Base-by-base conservation (phyloP, 2,113 vertebrate species). In the Cacatua alba region DNA sequence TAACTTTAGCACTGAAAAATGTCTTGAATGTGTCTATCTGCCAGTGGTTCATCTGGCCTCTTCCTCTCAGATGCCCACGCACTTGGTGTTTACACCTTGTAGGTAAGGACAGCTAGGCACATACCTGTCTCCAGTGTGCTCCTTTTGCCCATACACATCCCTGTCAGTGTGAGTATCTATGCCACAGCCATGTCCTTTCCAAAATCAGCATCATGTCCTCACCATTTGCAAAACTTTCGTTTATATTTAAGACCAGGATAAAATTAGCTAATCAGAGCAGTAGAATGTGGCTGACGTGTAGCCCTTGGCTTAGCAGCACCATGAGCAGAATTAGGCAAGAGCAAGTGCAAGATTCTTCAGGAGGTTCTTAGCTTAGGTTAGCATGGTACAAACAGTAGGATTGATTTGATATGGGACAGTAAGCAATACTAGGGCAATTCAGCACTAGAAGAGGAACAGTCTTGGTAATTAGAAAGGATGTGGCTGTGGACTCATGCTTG, bases 321-420 rank as follows among this genome's bases (percentile, higher is more conserved):
- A 23, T 20, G 41, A 84, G 37, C 39, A 74, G 55, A 82, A 41
- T 52, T 48, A 29, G 39, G 72, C 2, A 14, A 64, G 25, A 69
- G 26, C 35, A 59, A 74, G 43, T 1, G 1, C 12, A 81, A 48
- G 64, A 20, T 51, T 69, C 33, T 83, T 33, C 20, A 65, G 24
- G 11, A 31, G 20, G 11, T 6, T 68, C 31, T 90, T 44, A 41
- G 71, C 41, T 43, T 57, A 41, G 26, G 24, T 49, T 57, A 79
- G 31, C 33, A 46, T 0, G 1, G 55, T 24, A 10, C 31, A 52
- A 9, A 24, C 2, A 0, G 10, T n/a, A n/a, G 51, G 20, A 31
- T 29, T 33, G 67, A 59, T 88, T 71, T 59, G 57, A 16, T 82
- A 29, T 2, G 8, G 70, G 65, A 75, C 67, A 88, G 24, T 8